Conservation (phyloP, 2,888 invertebrate species). For the Troides oblongomaculatus region DNA sequence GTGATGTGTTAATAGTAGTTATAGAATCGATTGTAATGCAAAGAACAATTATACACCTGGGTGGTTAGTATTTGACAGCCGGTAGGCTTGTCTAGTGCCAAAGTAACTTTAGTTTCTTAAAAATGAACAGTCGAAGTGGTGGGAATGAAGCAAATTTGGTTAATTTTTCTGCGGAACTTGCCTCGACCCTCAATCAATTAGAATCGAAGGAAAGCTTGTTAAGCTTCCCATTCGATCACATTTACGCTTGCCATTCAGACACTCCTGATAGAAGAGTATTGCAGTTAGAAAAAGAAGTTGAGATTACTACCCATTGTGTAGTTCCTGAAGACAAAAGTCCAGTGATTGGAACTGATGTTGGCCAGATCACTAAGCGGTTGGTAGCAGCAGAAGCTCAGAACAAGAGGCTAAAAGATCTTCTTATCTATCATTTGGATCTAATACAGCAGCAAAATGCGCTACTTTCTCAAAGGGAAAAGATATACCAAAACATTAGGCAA, state of each 20-base stretch:
- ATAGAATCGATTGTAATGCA: slow-evolving; percentile 60
- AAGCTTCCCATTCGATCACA: slow-evolving; percentile 85
- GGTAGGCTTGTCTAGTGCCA: slow-evolving; percentile 68
- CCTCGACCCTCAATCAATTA: slow-evolving; percentile 59
- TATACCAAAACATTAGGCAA: slow-evolving; percentile 84
- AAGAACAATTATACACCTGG: slow-evolving; percentile 62
- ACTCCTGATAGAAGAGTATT: slow-evolving; percentile 53
- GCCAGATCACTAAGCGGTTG: slow-evolving; percentile 55
- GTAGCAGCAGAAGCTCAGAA: slow-evolving; percentile 77
- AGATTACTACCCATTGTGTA: slow-evolving; percentile 58
- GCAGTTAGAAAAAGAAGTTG: slow-evolving; percentile 64
- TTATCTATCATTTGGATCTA: slow-evolving; percentile 90
- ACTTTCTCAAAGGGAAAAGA: slow-evolving; percentile 88
- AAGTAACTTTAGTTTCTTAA: slow-evolving; percentile 42
- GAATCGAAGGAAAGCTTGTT: slow-evolving; percentile 78
- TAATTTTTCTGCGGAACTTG: slow-evolving; percentile 67
- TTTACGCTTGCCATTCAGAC: slow-evolving; percentile 83
- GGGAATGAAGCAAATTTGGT: slow-evolving; percentile 75
- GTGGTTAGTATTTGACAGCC: slow-evolving; percentile 68
- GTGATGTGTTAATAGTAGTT: slow-evolving; percentile 40
- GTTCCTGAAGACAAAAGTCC: slow-evolving; percentile 51
- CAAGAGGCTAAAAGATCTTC: slow-evolving; percentile 86
- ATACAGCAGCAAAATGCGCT: slow-evolving; percentile 95
- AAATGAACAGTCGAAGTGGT: slow-evolving; percentile 76
- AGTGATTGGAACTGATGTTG: slow-evolving; percentile 44